A percentile compares a stretch with the other conserved stretches of the same genome.
Conservation (phyloP, 2,797 vertebrate species). For the Anniella stebbinsi region DNA sequence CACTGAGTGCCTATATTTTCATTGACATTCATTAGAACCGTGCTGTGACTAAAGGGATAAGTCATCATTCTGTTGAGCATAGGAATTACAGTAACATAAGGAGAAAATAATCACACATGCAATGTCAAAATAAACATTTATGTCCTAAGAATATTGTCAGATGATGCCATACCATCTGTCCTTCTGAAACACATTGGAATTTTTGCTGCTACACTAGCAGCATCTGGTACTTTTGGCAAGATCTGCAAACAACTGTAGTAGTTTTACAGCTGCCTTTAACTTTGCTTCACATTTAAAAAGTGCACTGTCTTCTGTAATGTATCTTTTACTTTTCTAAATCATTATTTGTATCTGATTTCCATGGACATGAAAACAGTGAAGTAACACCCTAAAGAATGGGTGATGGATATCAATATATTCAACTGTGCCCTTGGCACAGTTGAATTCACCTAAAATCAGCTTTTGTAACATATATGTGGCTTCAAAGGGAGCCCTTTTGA, state of each 20-base stretch:
- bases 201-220: conserved; percentile 52
- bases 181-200: conserved; percentile 34
- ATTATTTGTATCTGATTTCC: conserved; percentile 46
- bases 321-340: conserved; percentile 16
- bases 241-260: conserved; percentile 54
- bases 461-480: neutral
- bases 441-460: neutral
- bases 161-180: conserved; percentile 59
- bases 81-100: conserved; percentile 72
- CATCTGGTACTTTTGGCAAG: conserved; percentile 69
- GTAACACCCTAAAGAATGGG: neutral
- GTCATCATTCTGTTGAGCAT: conserved; percentile 64
- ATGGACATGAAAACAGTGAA: conserved; percentile 33
- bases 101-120: conserved; percentile 71
- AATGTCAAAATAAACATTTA: conserved; percentile 66
- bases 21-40: conserved; percentile 51
- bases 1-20: conserved; percentile 39
- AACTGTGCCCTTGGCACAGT: conserved; percentile 25
- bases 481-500: no score
- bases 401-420: neutral
- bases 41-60: conserved; percentile 61
- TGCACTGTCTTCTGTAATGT: conserved; percentile 47
- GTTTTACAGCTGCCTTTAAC: conserved; percentile 61
- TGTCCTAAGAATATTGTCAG: conserved; percentile 62
- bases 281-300: conserved; percentile 44